Conservation (phyloP, 2,113 vertebrate genomes). For the Pyrgilauda ruficollis region DNA sequence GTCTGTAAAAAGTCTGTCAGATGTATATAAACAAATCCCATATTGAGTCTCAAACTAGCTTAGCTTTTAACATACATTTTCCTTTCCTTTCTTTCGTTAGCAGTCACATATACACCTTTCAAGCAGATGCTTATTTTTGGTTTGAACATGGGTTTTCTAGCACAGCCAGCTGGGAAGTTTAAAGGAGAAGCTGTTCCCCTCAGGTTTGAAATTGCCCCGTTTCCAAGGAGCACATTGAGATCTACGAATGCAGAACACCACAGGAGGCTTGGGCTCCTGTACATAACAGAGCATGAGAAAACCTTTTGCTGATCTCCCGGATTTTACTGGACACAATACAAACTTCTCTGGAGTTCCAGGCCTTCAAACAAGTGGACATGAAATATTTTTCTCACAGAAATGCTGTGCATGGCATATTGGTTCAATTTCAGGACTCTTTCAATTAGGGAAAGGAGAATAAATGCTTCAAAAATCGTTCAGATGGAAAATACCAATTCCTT, state of each 20-base stretch:
- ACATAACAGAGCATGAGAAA: neutral
- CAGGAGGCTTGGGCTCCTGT: neutral
- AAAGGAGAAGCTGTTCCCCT: neutral
- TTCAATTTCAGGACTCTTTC: neutral
- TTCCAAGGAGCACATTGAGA: neutral
- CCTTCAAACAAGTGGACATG: neutral
- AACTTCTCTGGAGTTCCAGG: neutral
- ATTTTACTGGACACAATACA: neutral
- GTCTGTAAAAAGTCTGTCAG: neutral
- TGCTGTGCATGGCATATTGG: fast-evolving
- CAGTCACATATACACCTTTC: neutral
- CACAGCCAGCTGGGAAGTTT: neutral
- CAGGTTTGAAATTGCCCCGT: neutral
- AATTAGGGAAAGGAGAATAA: neutral
- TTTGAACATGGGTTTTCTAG: neutral
- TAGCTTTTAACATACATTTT: neutral
- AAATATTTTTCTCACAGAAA: neutral
- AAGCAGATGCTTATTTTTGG: neutral
- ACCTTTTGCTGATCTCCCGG: neutral
- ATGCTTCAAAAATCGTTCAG: neutral
- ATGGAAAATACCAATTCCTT: neutral
- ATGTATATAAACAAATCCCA: neutral
- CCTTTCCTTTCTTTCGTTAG: neutral
- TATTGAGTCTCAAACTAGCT: neutral
- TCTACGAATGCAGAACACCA: neutral